Conservation (phyloP, 2,113 vertebrate genomes). For the Rhea pennata region DNA sequence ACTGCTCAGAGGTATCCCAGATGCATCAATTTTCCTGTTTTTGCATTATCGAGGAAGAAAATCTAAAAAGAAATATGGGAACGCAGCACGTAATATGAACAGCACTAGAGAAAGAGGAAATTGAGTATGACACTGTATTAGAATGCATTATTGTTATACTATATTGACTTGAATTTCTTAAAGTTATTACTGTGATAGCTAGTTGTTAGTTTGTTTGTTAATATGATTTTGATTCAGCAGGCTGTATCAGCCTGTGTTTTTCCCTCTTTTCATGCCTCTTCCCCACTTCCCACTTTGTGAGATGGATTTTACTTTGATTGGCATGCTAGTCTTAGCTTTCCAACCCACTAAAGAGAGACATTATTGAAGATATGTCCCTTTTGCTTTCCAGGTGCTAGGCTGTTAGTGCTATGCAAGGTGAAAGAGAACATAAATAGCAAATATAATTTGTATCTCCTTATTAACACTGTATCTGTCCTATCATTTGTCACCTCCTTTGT, state of each 20-base stretch:
- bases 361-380: neutral
- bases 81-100: neutral
- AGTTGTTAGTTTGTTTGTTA: neutral
- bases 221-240: neutral
- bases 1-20: slow-evolving; percentile 40
- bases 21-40: neutral
- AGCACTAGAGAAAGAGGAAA: neutral
- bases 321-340: neutral
- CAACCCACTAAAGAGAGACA: neutral
- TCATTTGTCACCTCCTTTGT: slow-evolving; percentile 59
- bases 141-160: neutral
- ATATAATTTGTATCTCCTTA: slow-evolving; percentile 38
- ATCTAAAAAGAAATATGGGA: slow-evolving; percentile 15
- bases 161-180: neutral
- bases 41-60: slow-evolving; percentile 17
- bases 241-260: neutral
- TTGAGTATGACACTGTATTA: neutral
- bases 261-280: neutral
- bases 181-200: neutral
- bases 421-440: slow-evolving; percentile 38
- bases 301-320: neutral
- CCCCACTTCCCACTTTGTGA: neutral
- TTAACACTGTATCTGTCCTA: slow-evolving; percentile 46
- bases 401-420: neutral
- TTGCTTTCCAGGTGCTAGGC: neutral